Conservation (phyloP, 2,888 invertebrate genomes). For the Sinotaia quadrata region DNA sequence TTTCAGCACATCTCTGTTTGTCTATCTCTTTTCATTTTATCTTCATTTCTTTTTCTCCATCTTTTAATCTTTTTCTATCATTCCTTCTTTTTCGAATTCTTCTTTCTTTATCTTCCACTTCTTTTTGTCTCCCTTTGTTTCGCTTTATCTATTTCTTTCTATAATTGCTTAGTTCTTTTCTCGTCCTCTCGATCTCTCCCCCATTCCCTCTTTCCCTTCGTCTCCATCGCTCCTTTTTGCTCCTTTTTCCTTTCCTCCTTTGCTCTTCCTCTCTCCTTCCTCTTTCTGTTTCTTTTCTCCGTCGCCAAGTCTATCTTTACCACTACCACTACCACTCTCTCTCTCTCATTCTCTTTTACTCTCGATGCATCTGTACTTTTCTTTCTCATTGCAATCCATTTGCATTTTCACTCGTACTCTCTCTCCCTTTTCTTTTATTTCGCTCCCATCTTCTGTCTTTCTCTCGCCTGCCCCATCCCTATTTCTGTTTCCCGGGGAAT, state of each 20-base stretch:
- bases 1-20: not conserved
- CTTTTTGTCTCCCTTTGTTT: not conserved
- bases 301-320: not conserved
- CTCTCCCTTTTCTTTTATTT: conserved; percentile 27
- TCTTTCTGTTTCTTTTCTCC: conserved; percentile 1
- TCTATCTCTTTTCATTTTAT: not conserved
- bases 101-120: not conserved
- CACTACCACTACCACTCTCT: not conserved
- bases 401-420: conserved; percentile 3
- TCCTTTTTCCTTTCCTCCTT: not conserved
- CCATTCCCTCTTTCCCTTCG: conserved; percentile 29
- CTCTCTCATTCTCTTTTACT: not conserved
- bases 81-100: not conserved
- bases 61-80: not conserved
- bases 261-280: not conserved
- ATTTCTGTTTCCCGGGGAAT: not conserved
- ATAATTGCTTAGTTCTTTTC: not conserved
- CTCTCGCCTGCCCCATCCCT: not conserved
- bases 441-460: conserved; percentile 8
- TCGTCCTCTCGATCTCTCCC: conserved; percentile 8
- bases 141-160: not conserved
- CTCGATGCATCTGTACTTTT: not conserved
- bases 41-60: not conserved
- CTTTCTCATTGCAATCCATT: not conserved
- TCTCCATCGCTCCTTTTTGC: conserved; percentile 2